Conservation (phyloP, 2,797 vertebrate species). For the Cyprinodon diabolis region DNA sequence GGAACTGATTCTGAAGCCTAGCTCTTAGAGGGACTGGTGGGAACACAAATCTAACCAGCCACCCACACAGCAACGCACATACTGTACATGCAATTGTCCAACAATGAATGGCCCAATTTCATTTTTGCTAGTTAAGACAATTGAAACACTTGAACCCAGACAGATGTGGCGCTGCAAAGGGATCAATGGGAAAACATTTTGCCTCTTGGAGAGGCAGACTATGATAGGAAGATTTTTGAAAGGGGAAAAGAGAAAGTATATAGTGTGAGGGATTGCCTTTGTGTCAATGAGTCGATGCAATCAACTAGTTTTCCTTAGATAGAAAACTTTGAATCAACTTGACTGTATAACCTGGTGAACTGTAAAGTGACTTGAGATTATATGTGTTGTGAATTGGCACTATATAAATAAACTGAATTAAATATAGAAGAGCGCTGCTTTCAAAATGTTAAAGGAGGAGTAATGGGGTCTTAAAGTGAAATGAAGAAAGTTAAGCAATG, state of each 20-base stretch:
- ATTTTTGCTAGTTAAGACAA: slow-evolving; percentile 55
- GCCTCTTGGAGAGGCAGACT: not conserved
- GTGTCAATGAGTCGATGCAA: too few species aligned
- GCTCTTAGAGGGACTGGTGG: slow-evolving; percentile 43
- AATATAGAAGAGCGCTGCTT: slow-evolving; percentile 16
- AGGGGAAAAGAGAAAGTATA: not conserved
- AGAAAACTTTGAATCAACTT: too few species aligned
- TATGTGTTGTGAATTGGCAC: too few species aligned
- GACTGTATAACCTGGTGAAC: too few species aligned
- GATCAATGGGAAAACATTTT: slow-evolving; percentile 9
- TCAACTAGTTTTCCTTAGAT: too few species aligned
- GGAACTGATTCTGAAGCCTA: slow-evolving; percentile 73
- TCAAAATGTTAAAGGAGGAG: slow-evolving; percentile 36
- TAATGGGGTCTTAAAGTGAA: slow-evolving; percentile 32
- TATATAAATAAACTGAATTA: too few species aligned
- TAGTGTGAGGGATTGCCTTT: too few species aligned
- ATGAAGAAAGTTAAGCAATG: slow-evolving; percentile 8
- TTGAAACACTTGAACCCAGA: slow-evolving; percentile 54
- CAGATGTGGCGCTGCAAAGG: slow-evolving; percentile 49
- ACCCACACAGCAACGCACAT: slow-evolving; percentile 30
- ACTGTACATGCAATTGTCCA: slow-evolving; percentile 12
- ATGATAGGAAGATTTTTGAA: not conserved
- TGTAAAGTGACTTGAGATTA: too few species aligned
- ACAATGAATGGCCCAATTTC: slow-evolving; percentile 49
- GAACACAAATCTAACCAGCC: slow-evolving; percentile 36